These are phyloP conservation scores for Opisthograptis luteolata DNA, from an alignment of 2,888 invertebrate genomes.

Conservation along the genomic window DNA sequence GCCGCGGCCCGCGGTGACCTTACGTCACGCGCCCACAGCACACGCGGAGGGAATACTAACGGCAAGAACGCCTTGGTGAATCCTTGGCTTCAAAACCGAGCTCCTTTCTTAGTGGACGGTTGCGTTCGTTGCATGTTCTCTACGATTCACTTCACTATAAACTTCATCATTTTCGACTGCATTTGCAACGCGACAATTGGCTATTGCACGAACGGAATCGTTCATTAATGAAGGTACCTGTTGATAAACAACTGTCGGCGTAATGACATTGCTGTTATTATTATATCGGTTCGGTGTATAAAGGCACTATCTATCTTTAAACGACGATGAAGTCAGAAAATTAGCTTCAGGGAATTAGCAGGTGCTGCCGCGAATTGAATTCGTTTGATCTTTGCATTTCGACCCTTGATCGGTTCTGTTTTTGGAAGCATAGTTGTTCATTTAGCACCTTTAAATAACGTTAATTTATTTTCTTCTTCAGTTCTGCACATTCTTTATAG, in stretches of 20 bases:
- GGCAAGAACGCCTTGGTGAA: slow-evolving; percentile 78
- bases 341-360: slow-evolving; percentile 27
- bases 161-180: slow-evolving; percentile 37
- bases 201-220: slow-evolving; percentile 11
- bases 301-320: slow-evolving; percentile 11
- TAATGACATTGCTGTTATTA: slow-evolving; percentile 27
- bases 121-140: slow-evolving; percentile 70
- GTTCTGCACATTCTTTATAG: not conserved
- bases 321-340: slow-evolving; percentile 24
- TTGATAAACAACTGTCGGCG: slow-evolving; percentile 23
- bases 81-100: slow-evolving; percentile 84
- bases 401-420: slow-evolving; percentile 43
- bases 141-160: slow-evolving; percentile 54
- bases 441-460: slow-evolving; percentile 35
- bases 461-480: not conserved
- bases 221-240: no score
- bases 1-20: slow-evolving; percentile 71
- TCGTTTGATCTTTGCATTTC: slow-evolving; percentile 48
- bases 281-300: slow-evolving; percentile 21
- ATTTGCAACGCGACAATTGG: slow-evolving; percentile 31
- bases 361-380: slow-evolving; percentile 38
- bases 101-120: slow-evolving; percentile 79
- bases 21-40: slow-evolving; percentile 78
- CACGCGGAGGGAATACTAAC: slow-evolving; percentile 81
- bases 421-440: slow-evolving; percentile 33